Evolutionary conservation across 2,113 vertebrate species (phyloP), one percentile per base, ranked within the genome.

Genomic region (Girardinichthys multiradiatus): DNA sequence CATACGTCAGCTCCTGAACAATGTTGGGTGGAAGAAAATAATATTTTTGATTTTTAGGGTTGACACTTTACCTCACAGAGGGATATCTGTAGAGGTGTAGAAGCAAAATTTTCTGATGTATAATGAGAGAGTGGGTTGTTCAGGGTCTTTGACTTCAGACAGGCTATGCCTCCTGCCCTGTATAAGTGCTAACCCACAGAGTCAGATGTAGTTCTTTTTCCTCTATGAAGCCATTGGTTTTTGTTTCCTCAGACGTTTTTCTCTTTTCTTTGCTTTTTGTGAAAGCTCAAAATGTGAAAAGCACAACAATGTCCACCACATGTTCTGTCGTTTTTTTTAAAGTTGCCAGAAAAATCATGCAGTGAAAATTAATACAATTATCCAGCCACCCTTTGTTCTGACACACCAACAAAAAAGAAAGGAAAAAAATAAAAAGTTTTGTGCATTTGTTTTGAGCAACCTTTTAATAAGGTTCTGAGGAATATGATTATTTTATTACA

Each of bases 321-420:
- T 58, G 72, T 83, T 91, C 85, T 80, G 84, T 86, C 88, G 82
- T 57, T 86, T 90, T 90, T 54, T 80, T 21, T 10, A 84, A 87
- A 83, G 70, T 81, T 37, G 2, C 54, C 26, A 58, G 21, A 72
- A 75, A 76, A 87, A 64, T 67, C 77, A 9, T 87, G 84, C 31
- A 58, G 82, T 65, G 88, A 87, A 90, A 92, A 90, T 90, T 37
- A 90, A 86, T 66, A 59, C 70, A 89, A 91, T 92, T n/a, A 57
- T 68, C 30, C 39, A 64, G 57, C 26, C 83, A 86, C 81, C 84
- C n/a, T 19, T 77, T 79, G 85, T 79, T 90, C 72, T 72, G 31
- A 81, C 8, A 7, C 82, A 80, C 74, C 86, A 76, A 81, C 51
- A 65, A 61, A 74, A 76, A 75, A 64, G 42, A 59, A 33, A 31